phyloP scores from a whole-genome alignment of 2,888 invertebrate genomes.

The Eupeodes luniger region DNA sequence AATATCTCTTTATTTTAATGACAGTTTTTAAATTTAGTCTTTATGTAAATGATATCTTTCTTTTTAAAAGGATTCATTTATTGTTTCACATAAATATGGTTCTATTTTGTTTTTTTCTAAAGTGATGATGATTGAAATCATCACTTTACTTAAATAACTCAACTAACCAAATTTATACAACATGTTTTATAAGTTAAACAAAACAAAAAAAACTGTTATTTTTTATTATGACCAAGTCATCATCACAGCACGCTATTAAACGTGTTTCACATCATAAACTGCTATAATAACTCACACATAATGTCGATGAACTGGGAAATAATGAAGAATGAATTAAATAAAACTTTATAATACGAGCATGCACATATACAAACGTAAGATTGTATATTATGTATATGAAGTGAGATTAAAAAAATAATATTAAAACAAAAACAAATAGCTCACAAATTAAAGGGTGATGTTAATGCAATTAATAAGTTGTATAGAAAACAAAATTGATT shows the following conservation, averaged over 20 bases:
- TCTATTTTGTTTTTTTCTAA: too few species aligned
- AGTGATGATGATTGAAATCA: too few species aligned
- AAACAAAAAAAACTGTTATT: slow-evolving; percentile 55
- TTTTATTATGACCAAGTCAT: slow-evolving; percentile 60
- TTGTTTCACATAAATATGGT: too few species aligned
- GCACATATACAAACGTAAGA: slow-evolving; percentile 10
- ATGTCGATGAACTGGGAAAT: slow-evolving; percentile 75
- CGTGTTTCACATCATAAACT: slow-evolving; percentile 67
- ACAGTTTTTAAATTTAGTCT: too few species aligned
- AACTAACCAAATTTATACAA: slow-evolving; percentile 22
- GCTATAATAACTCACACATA: slow-evolving; percentile 69
- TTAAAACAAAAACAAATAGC: slow-evolving; percentile 1
- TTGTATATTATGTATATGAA: not conserved
- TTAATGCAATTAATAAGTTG: too few species aligned
- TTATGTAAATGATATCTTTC: too few species aligned
- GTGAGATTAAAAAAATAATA: slow-evolving; percentile 8
- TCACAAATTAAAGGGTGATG: not conserved
- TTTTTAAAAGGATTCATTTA: too few species aligned
- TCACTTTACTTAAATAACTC: slow-evolving; percentile 5
- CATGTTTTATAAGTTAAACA: slow-evolving; percentile 42
- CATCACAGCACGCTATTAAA: slow-evolving; percentile 64
- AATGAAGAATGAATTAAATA: slow-evolving; percentile 56
- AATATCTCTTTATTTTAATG: too few species aligned
- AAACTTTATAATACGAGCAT: slow-evolving; percentile 53
- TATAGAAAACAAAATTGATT: too few species aligned